phyloP scores from a whole-genome alignment of 2,113 vertebrate genomes.

The Bucco capensis region DNA sequence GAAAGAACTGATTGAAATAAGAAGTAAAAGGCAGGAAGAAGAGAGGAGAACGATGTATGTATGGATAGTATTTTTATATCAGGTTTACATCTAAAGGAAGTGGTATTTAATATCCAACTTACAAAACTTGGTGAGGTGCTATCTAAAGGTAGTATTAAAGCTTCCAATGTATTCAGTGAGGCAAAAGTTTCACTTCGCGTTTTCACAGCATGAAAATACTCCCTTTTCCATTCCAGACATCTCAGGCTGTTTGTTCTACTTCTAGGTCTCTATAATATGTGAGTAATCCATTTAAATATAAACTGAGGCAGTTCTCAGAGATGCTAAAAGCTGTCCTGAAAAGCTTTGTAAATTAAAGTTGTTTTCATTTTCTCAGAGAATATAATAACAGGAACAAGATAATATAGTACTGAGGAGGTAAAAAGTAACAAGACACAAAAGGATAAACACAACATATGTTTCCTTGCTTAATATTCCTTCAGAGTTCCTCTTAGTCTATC shows the following conservation, averaged over 20 bases:
- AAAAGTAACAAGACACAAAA: neutral
- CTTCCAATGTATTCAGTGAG: neutral
- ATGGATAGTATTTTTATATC: neutral
- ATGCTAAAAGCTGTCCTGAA: neutral
- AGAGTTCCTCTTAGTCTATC: neutral
- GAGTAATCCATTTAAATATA: neutral
- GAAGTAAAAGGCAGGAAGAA: neutral
- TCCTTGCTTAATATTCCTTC: neutral
- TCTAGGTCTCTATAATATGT: neutral
- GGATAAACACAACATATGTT: neutral
- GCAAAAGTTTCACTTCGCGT: neutral
- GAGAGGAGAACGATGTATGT: neutral
- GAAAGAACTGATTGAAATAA: neutral
- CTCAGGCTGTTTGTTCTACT: neutral
- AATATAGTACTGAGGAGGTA: neutral
- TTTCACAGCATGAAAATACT: neutral
- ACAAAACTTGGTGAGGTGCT: neutral
- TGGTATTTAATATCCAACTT: neutral
- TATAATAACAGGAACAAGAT: neutral
- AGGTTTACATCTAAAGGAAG: neutral
- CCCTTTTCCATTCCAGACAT: neutral
- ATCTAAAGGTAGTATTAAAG: neutral
- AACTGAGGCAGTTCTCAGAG: neutral
- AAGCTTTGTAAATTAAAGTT: neutral
- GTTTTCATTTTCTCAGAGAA: neutral